A percentile compares a stretch with the other conserved stretches of the same genome.
Conservation (phyloP, 2,113 vertebrate genomes). For the Phalacrocorax brasilianus region DNA sequence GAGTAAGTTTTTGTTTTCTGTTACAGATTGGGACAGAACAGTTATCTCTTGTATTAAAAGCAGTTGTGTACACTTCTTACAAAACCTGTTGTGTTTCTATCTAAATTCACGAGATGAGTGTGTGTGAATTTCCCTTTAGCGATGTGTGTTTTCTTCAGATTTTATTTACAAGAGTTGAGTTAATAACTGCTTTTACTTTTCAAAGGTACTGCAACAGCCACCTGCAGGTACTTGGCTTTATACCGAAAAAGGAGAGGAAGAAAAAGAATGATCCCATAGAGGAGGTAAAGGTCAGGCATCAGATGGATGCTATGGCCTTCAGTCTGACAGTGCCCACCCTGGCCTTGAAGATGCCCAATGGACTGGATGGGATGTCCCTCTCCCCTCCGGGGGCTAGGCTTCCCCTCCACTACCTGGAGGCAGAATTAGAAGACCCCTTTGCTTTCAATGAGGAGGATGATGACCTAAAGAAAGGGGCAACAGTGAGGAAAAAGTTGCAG, state of each 20-base stretch:
- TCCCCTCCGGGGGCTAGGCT: constrained; percentile 88
- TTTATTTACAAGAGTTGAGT: background rate
- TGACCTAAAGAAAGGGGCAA: constrained; percentile 83
- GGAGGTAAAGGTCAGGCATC: constrained; percentile 89
- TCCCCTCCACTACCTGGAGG: constrained; percentile 87
- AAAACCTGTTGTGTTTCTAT: background rate
- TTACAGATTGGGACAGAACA: background rate
- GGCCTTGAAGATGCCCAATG: constrained; percentile 93
- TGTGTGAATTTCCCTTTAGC: background rate
- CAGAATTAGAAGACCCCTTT: constrained; percentile 95
- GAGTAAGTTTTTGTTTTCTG: background rate
- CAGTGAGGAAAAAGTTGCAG: constrained; percentile 90
- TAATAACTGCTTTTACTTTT: constrained; percentile 35
- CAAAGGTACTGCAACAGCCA: constrained; percentile 99
- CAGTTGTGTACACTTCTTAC: background rate
- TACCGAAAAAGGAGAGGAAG: constrained; percentile 99
- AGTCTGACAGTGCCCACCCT: constrained; percentile 94
- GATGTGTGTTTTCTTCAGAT: background rate
- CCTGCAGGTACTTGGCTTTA: constrained; percentile 98
- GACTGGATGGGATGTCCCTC: constrained; percentile 90
- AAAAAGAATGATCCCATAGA: constrained; percentile 97
- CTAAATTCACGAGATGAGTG: background rate
- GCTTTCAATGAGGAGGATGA: constrained; percentile 96
- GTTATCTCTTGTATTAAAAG: background rate
- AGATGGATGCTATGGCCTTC: constrained; percentile 92